Percentiles rank a stretch among this genome's conserved stretches.
phyloP scores from a whole-genome alignment of 2,113 vertebrate species.

The Misgurnus mizolepis region DNA sequence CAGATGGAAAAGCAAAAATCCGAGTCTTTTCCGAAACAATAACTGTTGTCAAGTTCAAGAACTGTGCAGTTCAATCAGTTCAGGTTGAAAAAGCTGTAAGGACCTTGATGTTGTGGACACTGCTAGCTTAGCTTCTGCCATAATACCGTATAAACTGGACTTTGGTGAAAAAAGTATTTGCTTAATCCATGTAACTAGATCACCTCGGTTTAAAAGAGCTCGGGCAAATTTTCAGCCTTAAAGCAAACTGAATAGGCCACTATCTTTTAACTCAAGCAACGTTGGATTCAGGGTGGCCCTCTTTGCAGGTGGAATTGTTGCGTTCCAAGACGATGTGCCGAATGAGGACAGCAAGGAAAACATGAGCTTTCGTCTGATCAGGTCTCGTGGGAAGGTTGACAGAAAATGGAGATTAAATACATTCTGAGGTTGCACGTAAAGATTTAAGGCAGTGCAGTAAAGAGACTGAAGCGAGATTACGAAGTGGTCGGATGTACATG shows the following conservation, averaged over 20 bases:
- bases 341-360: slow-evolving; percentile 20
- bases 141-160: slow-evolving; percentile 15
- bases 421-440: neutral
- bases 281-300: slow-evolving; percentile 8
- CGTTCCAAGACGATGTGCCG: slow-evolving; percentile 15
- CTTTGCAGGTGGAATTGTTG: slow-evolving; percentile 11
- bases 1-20: neutral
- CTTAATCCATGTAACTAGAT: slow-evolving; percentile 37
- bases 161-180: slow-evolving; percentile 14
- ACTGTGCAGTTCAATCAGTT: neutral
- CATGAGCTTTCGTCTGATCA: neutral
- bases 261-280: slow-evolving; percentile 25
- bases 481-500: neutral
- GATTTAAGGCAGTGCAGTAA: slow-evolving; percentile 2
- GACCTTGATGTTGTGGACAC: neutral
- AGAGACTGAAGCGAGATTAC: slow-evolving; percentile 6
- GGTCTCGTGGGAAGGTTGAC: slow-evolving; percentile 22
- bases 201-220: slow-evolving; percentile 27
- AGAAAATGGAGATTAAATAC: neutral
- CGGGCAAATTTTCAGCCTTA: slow-evolving; percentile 18
- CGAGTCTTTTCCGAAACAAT: neutral
- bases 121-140: slow-evolving; percentile 24
- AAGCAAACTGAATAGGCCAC: slow-evolving; percentile 12
- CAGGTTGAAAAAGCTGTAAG: neutral
- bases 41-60: neutral